A percentile compares a stretch with the other conserved stretches of the same genome.
Conservation (phyloP, 2,888 invertebrate genomes). For the Aspidiotus destructor region DNA sequence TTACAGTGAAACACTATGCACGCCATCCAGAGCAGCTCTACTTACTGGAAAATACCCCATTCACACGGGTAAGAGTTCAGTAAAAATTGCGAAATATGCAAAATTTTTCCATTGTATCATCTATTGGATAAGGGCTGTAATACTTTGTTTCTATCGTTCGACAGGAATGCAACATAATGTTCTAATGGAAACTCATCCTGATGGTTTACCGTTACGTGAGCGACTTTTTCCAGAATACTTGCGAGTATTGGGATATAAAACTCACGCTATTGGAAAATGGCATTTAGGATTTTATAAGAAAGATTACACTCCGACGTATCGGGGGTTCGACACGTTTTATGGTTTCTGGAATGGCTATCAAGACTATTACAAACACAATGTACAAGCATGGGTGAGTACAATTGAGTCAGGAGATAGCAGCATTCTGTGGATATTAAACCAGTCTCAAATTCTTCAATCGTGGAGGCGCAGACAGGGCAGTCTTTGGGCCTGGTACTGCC, state of each 20-base stretch:
- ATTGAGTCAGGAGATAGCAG: too few species aligned
- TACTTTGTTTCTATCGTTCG: not conserved
- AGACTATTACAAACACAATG: constrained; percentile 64
- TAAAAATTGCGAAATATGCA: not conserved
- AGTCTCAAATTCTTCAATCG: too few species aligned
- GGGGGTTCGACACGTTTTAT: constrained; percentile 72
- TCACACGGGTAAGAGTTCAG: constrained; percentile 52
- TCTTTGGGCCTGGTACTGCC: not conserved
- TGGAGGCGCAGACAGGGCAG: too few species aligned
- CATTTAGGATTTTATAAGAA: constrained; percentile 46
- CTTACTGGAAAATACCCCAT: constrained; percentile 81
- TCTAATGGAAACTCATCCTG: constrained; percentile 45
- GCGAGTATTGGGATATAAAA: constrained; percentile 45
- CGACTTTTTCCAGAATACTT: constrained; percentile 47
- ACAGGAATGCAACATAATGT: constrained; percentile 48
- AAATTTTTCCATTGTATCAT: not conserved
- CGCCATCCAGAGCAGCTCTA: constrained; percentile 71
- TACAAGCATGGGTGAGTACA: constrained; percentile 42
- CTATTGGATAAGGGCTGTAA: not conserved
- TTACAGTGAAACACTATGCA: constrained; percentile 76
- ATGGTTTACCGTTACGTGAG: constrained; percentile 47
- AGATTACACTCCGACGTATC: constrained; percentile 55
- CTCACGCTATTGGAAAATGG: constrained; percentile 51
- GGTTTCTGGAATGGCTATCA: constrained; percentile 76
- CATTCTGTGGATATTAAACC: too few species aligned